Evolutionary conservation across 2,888 invertebrate species (phyloP).

Genomic region (Coecobrya sp.): DNA sequence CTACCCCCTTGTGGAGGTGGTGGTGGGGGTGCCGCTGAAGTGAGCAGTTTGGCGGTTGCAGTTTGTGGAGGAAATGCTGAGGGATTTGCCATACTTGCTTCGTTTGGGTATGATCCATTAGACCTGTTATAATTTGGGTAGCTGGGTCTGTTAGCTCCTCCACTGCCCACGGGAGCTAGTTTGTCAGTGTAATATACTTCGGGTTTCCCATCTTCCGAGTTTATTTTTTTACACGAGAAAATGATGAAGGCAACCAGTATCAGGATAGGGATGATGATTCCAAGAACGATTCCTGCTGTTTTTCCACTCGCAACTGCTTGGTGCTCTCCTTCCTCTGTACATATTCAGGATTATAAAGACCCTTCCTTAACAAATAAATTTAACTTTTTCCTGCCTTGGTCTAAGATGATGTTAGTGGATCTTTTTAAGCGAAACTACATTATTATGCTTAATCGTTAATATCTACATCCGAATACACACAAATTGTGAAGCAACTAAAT

Average conservation of each 20-base stretch:
- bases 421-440: background rate
- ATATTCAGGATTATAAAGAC: constrained; percentile 61
- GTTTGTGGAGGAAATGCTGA: background rate
- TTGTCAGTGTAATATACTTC: constrained; percentile 84
- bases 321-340: constrained; percentile 86
- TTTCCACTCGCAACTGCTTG: constrained; percentile 84
- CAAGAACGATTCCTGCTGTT: constrained; percentile 93
- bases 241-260: constrained; percentile 87
- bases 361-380: constrained; percentile 17
- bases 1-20: background rate
- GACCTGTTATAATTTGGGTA: constrained; percentile 19
- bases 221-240: constrained; percentile 76
- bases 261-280: constrained; percentile 92
- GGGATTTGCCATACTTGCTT: background rate
- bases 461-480: too few relatives aligned
- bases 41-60: background rate
- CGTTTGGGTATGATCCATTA: constrained; percentile 26
- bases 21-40: constrained; percentile 51
- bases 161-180: background rate
- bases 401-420: background rate
- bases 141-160: background rate
- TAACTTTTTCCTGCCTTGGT: too few relatives aligned
- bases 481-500: too few relatives aligned
- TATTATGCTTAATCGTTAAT: too few relatives aligned
- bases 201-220: constrained; percentile 73